Evolutionary conservation across 1,140 invertebrate genomes (phyloP), one percentile per base, ranked within the genome.

Genomic region (Drosophila aff.): DNA sequence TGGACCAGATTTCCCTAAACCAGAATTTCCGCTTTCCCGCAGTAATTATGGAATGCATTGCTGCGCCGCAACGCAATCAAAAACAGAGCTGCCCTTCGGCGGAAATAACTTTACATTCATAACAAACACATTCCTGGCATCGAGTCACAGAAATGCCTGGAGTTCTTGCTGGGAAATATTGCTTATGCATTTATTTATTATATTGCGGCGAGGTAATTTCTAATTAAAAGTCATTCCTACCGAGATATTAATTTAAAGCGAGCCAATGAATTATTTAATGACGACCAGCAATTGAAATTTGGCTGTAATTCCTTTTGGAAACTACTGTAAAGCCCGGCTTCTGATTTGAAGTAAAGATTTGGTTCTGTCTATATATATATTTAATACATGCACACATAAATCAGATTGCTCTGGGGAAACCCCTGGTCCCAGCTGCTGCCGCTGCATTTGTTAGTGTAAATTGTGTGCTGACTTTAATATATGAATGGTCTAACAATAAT

Each of bases 1-100:
- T 31, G 11, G 3, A 7, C 31, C 57, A 46, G 21, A 46, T 64
- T 63, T 62, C n/a, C 15, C 28, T 7, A 15, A 21, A 21, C n/a
- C n/a, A 5, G 28, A 13, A 1, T 62, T 15, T 3, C 23, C 21
- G 3, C 8, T n/a, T 49, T 28, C n/a, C 15, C 50, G 43, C 59
- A 61, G 46, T 52, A 61, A 73, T 74, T 73, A 74, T 73, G 40
- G 55, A 72, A 73, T 73, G 69, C 67, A 73, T 50, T 60, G 46
- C 31, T n/a, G 8, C 7, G 44, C 53, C 67, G 31, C 67, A 73
- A 36, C 33, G 55, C 71, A 52, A 74, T 74, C 55, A 73, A 73
- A 41, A 46, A 11, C n/a, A 68, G 47, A 57, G 33, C 49, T 46
- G 28, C 46, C 44, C 31, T 13, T 36, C 15, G 50, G 66, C 52